These are phyloP conservation scores for Drosophila jambulina DNA, from an alignment of 1,140 invertebrate species.

Conservation along the genomic window DNA sequence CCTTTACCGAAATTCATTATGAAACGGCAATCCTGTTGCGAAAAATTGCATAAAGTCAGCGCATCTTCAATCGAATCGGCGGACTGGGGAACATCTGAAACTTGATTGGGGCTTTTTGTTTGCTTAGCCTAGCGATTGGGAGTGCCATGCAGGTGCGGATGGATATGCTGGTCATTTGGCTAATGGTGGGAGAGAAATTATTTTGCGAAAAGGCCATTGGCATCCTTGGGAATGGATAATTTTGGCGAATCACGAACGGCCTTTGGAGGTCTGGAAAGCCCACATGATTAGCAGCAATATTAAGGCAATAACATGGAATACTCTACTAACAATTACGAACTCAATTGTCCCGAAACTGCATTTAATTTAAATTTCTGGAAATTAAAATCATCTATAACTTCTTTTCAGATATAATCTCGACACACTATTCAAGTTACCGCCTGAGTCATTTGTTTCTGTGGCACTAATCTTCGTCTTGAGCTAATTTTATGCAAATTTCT, in stretches of 20 bases:
- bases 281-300: not conserved
- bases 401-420: not conserved
- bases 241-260: constrained; percentile 2
- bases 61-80: constrained; percentile 66
- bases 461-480: constrained; percentile 24
- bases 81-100: constrained; percentile 43
- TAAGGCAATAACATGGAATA: not conserved
- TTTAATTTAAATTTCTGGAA: not conserved
- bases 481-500: constrained; percentile 41
- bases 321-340: too few species aligned
- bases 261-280: not conserved
- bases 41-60: constrained; percentile 73
- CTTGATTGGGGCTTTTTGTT: constrained; percentile 56
- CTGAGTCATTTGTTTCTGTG: constrained; percentile 29
- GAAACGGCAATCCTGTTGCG: constrained; percentile 69
- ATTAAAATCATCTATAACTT: not conserved
- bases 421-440: constrained; percentile 25
- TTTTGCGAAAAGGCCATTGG: constrained; percentile 22
- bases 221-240: constrained; percentile 32
- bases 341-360: not conserved
- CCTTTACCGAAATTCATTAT: constrained; percentile 71
- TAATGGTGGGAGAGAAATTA: constrained; percentile 54
- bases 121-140: constrained; percentile 46
- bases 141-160: constrained; percentile 62
- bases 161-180: constrained; percentile 51